These are phyloP conservation scores for Drosophila cognata DNA, from an alignment of 2,888 invertebrate species.

Conservation along the genomic window DNA sequence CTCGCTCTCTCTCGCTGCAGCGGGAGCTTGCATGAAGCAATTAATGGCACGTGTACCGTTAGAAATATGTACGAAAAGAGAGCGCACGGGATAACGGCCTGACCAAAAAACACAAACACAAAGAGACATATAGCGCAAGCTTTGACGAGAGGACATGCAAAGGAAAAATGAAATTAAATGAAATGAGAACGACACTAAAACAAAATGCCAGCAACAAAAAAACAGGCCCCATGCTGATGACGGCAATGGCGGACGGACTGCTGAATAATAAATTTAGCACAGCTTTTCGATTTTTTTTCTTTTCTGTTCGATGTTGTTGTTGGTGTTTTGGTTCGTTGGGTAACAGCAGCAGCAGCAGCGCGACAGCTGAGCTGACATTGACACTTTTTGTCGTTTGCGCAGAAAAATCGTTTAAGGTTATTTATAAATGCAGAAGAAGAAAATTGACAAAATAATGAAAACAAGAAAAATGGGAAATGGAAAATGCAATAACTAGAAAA, in stretches of 20 bases:
- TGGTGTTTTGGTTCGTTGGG: conserved; percentile 37
- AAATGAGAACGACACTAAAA: conserved; percentile 36
- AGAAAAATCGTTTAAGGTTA: conserved; percentile 72
- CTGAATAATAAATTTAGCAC: conserved; percentile 79
- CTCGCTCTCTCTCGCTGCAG: background rate
- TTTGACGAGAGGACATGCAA: conserved; percentile 20
- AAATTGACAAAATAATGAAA: conserved; percentile 17
- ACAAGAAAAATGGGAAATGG: conserved; percentile 16
- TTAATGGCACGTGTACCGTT: conserved; percentile 70
- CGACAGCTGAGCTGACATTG: conserved; percentile 77
- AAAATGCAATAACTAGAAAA: background rate
- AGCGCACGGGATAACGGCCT: conserved; percentile 17
- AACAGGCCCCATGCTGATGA: conserved; percentile 35
- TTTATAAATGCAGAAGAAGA: conserved; percentile 61
- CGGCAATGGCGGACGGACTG: conserved; percentile 54
- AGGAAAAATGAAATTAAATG: conserved; percentile 13
- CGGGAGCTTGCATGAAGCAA: conserved; percentile 52
- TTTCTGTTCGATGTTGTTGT: conserved; percentile 22
- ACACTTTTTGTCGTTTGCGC: conserved; percentile 70
- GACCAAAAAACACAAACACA: conserved; percentile 11
- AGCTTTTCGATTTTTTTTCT: conserved; percentile 70
- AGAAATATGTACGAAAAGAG: conserved; percentile 40
- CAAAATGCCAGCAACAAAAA: conserved; percentile 23
- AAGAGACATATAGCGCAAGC: background rate
- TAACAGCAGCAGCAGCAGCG: conserved; percentile 43